phyloP scores from a whole-genome alignment of 2,113 vertebrate species.

The Cnemophilus loriae region DNA sequence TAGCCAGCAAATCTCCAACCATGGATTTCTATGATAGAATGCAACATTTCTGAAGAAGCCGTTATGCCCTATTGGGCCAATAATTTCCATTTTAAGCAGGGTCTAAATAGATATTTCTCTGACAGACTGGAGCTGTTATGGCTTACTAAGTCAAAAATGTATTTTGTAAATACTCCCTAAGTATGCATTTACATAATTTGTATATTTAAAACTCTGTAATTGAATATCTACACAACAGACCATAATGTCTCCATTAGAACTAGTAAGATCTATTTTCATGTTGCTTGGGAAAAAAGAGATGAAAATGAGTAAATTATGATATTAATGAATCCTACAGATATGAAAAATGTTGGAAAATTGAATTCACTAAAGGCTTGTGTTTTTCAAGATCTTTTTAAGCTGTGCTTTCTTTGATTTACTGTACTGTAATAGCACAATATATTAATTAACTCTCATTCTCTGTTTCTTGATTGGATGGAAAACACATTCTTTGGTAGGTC shows the following conservation, averaged over 20 bases:
- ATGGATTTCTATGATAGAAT: constrained; percentile 10
- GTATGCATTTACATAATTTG: constrained; percentile 51
- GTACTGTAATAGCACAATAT: neutral
- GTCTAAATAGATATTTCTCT: constrained; percentile 43
- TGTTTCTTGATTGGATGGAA: neutral
- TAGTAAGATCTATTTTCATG: neutral
- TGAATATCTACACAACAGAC: neutral
- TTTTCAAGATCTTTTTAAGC: neutral
- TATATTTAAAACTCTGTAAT: constrained; percentile 37
- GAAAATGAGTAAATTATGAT: neutral
- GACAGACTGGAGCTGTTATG: constrained; percentile 33
- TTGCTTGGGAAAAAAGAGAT: neutral
- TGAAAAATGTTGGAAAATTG: neutral
- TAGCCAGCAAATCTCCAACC: constrained; percentile 26
- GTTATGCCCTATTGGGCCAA: constrained; percentile 9
- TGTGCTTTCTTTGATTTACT: neutral
- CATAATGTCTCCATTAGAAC: constrained; percentile 5
- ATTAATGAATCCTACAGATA: neutral
- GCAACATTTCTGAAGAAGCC: neutral
- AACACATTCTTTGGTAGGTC: neutral
- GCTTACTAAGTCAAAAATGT: constrained; percentile 44
- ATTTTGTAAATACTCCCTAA: constrained; percentile 53
- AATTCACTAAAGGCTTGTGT: neutral
- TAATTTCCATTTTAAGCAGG: constrained; percentile 55
- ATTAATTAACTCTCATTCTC: neutral